Conservation (phyloP, 2,888 invertebrate species). For the Neoitamus cyanurus region DNA sequence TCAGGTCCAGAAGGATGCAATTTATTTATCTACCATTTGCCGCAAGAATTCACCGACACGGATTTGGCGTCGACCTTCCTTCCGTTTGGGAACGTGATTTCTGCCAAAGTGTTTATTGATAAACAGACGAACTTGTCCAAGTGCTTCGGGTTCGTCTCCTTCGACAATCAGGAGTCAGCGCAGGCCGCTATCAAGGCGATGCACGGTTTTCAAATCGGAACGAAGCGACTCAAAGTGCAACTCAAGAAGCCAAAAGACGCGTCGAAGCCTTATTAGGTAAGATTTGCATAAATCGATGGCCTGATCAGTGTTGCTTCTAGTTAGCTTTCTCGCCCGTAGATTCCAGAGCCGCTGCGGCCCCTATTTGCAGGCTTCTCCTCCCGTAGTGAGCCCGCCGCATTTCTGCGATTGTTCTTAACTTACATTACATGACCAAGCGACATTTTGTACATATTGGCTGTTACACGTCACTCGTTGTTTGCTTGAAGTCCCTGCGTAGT, state of each 20-base stretch:
- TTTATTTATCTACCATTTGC: constrained; percentile 98
- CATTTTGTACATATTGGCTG: constrained; percentile 43
- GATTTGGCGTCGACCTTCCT: constrained; percentile 97
- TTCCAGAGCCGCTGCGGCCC: background rate
- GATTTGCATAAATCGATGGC: background rate
- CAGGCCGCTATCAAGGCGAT: constrained; percentile 96
- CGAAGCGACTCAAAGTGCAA: constrained; percentile 97
- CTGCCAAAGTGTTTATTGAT: constrained; percentile 99
- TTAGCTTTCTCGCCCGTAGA: background rate
- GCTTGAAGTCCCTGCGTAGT: constrained; percentile 34
- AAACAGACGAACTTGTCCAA: constrained; percentile 99
- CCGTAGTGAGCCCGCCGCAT: background rate
- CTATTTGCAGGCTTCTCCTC: background rate
- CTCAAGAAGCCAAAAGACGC: constrained; percentile 94
- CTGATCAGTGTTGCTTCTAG: background rate
- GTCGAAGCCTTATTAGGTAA: constrained; percentile 87
- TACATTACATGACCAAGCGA: constrained; percentile 5
- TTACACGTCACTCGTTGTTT: constrained; percentile 30
- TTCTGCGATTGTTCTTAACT: background rate
- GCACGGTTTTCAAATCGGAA: constrained; percentile 98
- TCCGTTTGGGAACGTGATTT: constrained; percentile 97
- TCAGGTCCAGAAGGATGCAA: constrained; percentile 97
- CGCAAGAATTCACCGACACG: constrained; percentile 97
- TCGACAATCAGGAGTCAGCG: constrained; percentile 93
- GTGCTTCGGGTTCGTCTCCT: constrained; percentile 99